A percentile compares a stretch with the other conserved stretches of the same genome.
Conservation (phyloP, 2,888 invertebrate genomes). For the Melitaea athalia region DNA sequence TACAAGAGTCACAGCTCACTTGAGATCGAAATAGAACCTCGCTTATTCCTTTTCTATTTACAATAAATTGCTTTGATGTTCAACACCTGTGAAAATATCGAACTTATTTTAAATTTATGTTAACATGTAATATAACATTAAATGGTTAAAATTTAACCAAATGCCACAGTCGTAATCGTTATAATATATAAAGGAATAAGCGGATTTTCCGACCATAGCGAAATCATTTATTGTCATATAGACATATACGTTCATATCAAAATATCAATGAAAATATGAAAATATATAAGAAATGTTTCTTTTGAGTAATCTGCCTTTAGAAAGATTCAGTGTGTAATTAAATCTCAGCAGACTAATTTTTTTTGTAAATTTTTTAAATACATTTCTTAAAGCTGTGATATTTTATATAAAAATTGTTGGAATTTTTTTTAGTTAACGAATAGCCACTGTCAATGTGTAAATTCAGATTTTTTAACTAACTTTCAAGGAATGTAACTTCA, state of each 20-base stretch:
- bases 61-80: neutral
- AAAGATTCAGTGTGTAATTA: conserved; percentile 15
- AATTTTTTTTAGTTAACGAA: neutral
- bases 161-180: too few species aligned
- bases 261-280: conserved; percentile 36
- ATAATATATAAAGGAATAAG: conserved; percentile 29
- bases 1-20: conserved; percentile 58
- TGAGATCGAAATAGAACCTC: conserved; percentile 40
- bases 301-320: conserved; percentile 28
- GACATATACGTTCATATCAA: conserved; percentile 39
- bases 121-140: neutral
- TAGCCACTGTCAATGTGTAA: neutral
- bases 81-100: neutral
- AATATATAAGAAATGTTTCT: conserved; percentile 32
- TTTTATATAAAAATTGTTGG: conserved; percentile 4
- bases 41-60: conserved; percentile 35
- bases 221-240: conserved; percentile 39
- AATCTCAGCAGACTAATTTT: conserved; percentile 5
- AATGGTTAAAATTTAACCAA: too few species aligned
- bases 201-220: conserved; percentile 25
- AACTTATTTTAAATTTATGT: neutral
- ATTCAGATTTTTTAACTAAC: too few species aligned
- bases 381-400: conserved; percentile 20
- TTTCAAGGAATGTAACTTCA: too few species aligned
- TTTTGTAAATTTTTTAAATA: conserved; percentile 8